Percentiles rank a stretch among this genome's conserved stretches.
Conservation (phyloP, 2,113 vertebrate species). For the Regulus satrapa region DNA sequence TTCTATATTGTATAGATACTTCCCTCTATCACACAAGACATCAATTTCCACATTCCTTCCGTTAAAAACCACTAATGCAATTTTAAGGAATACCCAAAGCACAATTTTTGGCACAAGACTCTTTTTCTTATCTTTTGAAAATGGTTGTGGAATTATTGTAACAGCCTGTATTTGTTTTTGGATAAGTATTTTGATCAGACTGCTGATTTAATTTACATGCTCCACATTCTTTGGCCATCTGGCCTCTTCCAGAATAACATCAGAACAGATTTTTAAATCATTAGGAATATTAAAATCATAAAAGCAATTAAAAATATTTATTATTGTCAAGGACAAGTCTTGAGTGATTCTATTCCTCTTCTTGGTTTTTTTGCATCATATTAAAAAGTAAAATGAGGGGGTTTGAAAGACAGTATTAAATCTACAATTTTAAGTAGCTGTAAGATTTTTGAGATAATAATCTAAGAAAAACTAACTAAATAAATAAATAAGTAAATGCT, state of each 20-base stretch:
- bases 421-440: background rate
- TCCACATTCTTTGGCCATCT: background rate
- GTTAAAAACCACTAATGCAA: background rate
- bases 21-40: background rate
- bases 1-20: background rate
- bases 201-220: background rate
- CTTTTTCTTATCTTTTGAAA: background rate
- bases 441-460: background rate
- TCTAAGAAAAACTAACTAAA: background rate
- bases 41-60: background rate
- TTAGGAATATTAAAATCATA: background rate
- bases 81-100: background rate
- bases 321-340: background rate
- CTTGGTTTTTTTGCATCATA: rapidly evolving
- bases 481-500: background rate
- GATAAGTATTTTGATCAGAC: background rate
- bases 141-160: background rate
- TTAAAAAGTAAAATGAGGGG: background rate
- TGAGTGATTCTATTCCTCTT: background rate
- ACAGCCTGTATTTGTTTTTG: background rate
- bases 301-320: background rate
- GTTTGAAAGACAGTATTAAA: background rate
- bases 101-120: background rate
- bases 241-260: background rate
- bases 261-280: background rate